Conservation (phyloP, 2,888 invertebrate genomes). For the Heliconius charithonia region DNA sequence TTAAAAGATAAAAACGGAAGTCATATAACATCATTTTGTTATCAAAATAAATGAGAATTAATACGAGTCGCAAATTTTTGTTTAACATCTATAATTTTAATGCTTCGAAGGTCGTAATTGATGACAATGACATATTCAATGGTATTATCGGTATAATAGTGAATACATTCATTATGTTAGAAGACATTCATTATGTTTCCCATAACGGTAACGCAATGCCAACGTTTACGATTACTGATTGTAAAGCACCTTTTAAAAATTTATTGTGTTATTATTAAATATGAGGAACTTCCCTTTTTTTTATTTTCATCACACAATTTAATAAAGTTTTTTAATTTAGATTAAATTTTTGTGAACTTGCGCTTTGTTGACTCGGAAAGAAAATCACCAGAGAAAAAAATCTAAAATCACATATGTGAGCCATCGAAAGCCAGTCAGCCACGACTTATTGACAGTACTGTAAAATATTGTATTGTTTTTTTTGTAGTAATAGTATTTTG, state of each 20-base stretch:
- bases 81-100: conserved; percentile 21
- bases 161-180: conserved; percentile 60
- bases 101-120: conserved; percentile 44
- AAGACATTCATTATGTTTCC: conserved; percentile 60
- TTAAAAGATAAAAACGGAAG: not conserved
- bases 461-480: no score
- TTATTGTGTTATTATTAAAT: conserved; percentile 28
- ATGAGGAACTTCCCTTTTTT: conserved; percentile 20
- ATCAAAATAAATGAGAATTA: not conserved
- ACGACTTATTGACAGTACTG: no score
- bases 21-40: not conserved
- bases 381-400: no score
- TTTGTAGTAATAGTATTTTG: not conserved
- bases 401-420: no score
- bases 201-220: conserved; percentile 64
- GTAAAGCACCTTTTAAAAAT: conserved; percentile 36
- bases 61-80: conserved; percentile 3
- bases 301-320: not conserved
- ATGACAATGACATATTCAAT: conserved; percentile 50
- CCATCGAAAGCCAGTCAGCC: no score
- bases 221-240: conserved; percentile 55
- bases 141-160: conserved; percentile 47
- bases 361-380: no score
- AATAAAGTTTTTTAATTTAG: not conserved
- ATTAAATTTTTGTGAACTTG: no score